phyloP scores from a whole-genome alignment of 2,888 invertebrate genomes.

The Andrena haemorrhoa region DNA sequence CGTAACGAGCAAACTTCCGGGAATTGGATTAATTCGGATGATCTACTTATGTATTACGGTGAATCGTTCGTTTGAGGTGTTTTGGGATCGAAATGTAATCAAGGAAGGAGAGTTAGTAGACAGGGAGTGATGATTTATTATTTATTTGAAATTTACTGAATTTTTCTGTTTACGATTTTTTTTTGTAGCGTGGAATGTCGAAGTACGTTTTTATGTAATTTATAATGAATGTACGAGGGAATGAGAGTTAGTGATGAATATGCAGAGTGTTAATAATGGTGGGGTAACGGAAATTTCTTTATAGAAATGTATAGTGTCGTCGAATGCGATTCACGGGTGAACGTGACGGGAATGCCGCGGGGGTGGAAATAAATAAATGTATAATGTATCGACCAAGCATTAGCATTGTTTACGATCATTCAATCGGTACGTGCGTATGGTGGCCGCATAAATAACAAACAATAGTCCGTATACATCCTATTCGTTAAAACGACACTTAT shows the following conservation, averaged over 20 bases:
- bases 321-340: conserved; percentile 2
- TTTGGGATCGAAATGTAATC: no score
- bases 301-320: conserved; percentile 17
- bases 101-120: no score
- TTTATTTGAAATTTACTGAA: neutral
- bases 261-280: neutral
- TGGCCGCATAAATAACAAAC: conserved; percentile 30
- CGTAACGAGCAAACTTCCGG: no score
- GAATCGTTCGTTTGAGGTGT: no score
- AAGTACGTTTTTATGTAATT: no score
- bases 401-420: conserved; percentile 43
- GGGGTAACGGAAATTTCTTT: conserved; percentile 16
- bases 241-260: no score
- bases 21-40: no score
- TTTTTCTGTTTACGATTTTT: neutral
- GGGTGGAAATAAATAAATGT: conserved; percentile 30
- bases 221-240: no score
- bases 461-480: conserved; percentile 19
- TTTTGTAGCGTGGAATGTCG: no score
- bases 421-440: conserved; percentile 39
- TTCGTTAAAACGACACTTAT: conserved; percentile 49
- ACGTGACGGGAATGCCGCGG: conserved; percentile 6
- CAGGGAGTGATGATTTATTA: neutral
- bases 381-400: conserved; percentile 30
- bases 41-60: no score